Base-by-base conservation (phyloP, 2,797 vertebrate species). In the Danio albolineatus region DNA sequence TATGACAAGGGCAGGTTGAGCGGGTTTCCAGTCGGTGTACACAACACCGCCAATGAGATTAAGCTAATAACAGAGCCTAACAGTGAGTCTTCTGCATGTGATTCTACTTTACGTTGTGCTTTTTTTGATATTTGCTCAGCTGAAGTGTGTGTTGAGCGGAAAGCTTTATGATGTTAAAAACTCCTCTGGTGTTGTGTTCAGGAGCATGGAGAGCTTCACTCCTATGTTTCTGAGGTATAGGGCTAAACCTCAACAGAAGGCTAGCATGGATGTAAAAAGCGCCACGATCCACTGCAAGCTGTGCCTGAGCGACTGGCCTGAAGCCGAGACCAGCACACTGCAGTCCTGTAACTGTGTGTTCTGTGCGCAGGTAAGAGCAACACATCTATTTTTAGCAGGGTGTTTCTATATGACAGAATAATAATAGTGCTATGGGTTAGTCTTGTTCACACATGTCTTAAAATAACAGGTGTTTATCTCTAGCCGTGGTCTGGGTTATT, bases 261-360 rank as follows among this genome's bases (percentile, higher is more conserved):
- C 71, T 8, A 39, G 38, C 75, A 80, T 83, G 59, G 69, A 46
- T 57, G 81, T 66, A 8, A 64, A 61, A 48, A 76, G 48, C 0
- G 60, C 16, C 13, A 77, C 62, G 0, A 75, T 87, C 53, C 95
- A 93, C 66, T 99, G 98, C 93, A 99, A 97, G 88, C 92, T 99
- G 60, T 99, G 98, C 87, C 92, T 99, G 78, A 96, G 88, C 67
- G 94, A 96, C 86, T 94, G 95, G 84, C 91, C 95, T 19, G 60
- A 90, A 64, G 91, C 93, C 81, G 94, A 95, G 85, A 94, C 94
- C 89, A 95, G 91, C 75, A 90, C 88, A 10, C 94, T 99, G 87
- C 94, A 93, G 81, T 92, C 94, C 86, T 99, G 98, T 90, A 91
- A 54, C 86, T 99, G 98, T 78, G 88, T 95, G 85, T 99, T 96